Evolutionary conservation across 2,888 invertebrate species (phyloP).

Genomic region (Tyria jacobaeae): DNA sequence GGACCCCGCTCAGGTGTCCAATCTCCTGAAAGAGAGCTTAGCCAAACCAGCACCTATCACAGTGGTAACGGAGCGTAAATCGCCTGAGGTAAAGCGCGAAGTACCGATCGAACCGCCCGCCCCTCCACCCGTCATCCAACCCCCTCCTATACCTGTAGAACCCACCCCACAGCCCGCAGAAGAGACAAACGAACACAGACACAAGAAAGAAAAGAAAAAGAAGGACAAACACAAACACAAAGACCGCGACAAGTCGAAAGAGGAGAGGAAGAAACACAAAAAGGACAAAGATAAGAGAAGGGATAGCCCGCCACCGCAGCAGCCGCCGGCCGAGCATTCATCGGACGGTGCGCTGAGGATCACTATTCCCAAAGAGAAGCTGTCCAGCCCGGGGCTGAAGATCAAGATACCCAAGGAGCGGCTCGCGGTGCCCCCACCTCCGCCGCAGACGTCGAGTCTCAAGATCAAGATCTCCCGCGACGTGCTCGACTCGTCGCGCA

Average conservation of each 20-base stretch:
- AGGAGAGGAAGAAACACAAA: conserved; percentile 91
- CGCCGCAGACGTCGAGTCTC: conserved; percentile 81
- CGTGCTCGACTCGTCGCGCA: conserved; percentile 86
- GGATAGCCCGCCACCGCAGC: conserved; percentile 57
- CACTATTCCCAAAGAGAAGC: conserved; percentile 79
- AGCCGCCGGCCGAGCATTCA: conserved; percentile 46
- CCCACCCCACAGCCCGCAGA: conserved; percentile 51
- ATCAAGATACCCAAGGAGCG: conserved; percentile 94
- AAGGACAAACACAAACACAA: conserved; percentile 94
- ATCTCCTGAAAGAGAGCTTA: conserved; percentile 88
- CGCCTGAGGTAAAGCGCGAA: conserved; percentile 67
- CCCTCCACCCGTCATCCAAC: conserved; percentile 33
- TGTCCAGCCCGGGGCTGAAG: conserved; percentile 87
- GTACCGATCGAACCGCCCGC: conserved; percentile 62
- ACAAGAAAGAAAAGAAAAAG: conserved; percentile 90
- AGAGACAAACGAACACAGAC: conserved; percentile 69
- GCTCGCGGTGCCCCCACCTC: conserved; percentile 86
- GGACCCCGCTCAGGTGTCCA: conserved; percentile 90
- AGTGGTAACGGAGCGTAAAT: conserved; percentile 73
- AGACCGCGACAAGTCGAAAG: conserved; percentile 90
- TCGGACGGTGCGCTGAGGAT: conserved; percentile 72
- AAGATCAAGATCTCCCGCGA: conserved; percentile 94
- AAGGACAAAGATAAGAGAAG: conserved; percentile 86
- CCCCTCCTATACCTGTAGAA: conserved; percentile 39
- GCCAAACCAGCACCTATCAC: conserved; percentile 81